phyloP scores from a whole-genome alignment of 2,888 invertebrate species.

The Sabatieria punctata region DNA sequence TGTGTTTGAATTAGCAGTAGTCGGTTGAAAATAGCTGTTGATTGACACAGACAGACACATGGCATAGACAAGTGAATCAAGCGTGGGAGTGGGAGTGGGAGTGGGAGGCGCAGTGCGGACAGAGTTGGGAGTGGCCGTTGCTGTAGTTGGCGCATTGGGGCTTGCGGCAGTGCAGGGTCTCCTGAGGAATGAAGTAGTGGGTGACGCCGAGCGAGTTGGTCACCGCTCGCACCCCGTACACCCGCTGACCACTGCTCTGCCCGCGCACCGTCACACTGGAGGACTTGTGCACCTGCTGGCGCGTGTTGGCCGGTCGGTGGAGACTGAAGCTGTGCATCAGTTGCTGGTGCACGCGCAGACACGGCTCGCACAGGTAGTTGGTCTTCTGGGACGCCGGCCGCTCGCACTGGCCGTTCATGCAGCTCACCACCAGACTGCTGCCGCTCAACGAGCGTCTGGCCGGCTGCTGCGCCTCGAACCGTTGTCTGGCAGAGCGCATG shows the following conservation, averaged over 20 bases:
- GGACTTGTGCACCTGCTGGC: not conserved
- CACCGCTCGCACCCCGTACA: constrained; percentile 7
- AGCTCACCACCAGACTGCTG: constrained; percentile 17
- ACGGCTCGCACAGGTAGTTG: constrained; percentile 25
- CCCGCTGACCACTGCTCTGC: not conserved
- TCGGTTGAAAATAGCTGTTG: too few species aligned
- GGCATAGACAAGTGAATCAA: too few species aligned
- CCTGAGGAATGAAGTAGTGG: constrained; percentile 5
- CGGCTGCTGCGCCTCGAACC: constrained; percentile 12
- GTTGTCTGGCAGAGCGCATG: constrained; percentile 19
- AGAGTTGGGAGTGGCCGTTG: constrained; percentile 8
- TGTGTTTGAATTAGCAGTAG: too few species aligned
- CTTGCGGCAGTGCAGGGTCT: constrained; percentile 2
- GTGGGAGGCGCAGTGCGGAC: too few species aligned
- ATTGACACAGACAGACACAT: too few species aligned
- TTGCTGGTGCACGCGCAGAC: constrained; percentile 22
- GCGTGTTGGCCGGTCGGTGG: not conserved
- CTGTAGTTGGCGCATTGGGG: constrained; percentile 6
- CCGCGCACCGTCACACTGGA: not conserved
- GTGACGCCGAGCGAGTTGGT: constrained; percentile 7
- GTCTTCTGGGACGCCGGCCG: constrained; percentile 21
- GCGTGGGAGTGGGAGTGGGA: too few species aligned
- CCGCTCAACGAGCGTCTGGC: constrained; percentile 19
- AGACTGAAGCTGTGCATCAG: constrained; percentile 13
- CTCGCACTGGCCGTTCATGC: constrained; percentile 23